Conservation (phyloP, 1,140 invertebrate species). For the Drosophila orena region DNA sequence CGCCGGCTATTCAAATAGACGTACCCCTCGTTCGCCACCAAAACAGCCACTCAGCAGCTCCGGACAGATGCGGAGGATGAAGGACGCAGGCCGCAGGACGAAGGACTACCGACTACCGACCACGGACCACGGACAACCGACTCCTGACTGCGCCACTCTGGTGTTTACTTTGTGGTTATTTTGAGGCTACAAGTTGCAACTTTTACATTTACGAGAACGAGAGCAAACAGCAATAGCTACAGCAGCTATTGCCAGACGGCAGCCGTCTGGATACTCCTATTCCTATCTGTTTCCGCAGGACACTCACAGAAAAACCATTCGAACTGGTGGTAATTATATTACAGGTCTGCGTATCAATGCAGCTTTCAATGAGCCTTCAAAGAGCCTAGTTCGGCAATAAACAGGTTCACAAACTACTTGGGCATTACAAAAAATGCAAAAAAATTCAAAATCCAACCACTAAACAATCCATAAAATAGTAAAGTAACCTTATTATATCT, state of each 20-base stretch:
- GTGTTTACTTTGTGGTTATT: conserved; percentile 83
- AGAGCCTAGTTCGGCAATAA: too few relatives aligned
- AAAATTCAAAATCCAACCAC: too few relatives aligned
- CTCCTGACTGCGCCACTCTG: conserved; percentile 57
- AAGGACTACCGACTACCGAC: conserved; percentile 1
- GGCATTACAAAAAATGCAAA: too few relatives aligned
- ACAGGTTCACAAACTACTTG: too few relatives aligned
- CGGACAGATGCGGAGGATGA: neutral
- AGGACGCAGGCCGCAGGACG: neutral
- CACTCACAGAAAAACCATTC: conserved; percentile 6
- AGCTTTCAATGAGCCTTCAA: neutral
- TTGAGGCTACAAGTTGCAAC: conserved; percentile 81
- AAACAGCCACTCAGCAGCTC: conserved; percentile 10
- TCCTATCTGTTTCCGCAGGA: neutral
- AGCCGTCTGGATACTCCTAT: conserved; percentile 20
- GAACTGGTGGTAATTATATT: neutral
- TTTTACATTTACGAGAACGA: conserved; percentile 69
- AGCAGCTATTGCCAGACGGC: conserved; percentile 24
- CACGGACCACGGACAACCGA: conserved; percentile 2
- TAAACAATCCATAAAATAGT: too few relatives aligned
- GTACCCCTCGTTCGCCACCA: conserved; percentile 29
- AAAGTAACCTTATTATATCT: too few relatives aligned
- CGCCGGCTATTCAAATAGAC: conserved; percentile 74
- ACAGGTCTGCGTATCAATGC: neutral
- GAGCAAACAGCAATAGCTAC: conserved; percentile 46